phyloP scores from a whole-genome alignment of 2,888 invertebrate genomes.

The Sminthurinus aureus region DNA sequence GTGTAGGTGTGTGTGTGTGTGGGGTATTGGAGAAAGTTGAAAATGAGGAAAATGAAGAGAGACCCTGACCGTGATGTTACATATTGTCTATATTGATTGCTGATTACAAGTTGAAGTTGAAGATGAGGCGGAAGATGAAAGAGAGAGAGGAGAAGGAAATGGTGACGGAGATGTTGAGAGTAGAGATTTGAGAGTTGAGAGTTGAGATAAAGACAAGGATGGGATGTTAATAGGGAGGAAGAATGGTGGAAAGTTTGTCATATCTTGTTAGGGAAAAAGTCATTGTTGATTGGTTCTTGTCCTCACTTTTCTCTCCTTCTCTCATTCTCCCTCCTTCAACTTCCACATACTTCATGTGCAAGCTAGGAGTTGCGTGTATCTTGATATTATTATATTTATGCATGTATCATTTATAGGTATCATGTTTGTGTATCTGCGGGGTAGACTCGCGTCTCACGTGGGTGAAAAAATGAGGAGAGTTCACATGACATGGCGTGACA shows the following conservation, averaged over 20 bases:
- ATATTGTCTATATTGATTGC: conserved; percentile 23
- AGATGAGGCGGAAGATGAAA: background rate
- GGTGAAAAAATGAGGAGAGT: background rate
- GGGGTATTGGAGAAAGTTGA: too few species aligned
- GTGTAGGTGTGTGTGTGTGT: too few species aligned
- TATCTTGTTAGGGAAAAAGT: conserved; percentile 25
- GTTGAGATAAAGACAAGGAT: background rate
- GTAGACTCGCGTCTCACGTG: background rate
- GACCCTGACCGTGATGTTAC: background rate
- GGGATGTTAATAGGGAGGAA: background rate
- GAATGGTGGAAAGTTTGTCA: conserved; percentile 31
- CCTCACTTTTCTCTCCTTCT: background rate
- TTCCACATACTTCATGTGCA: background rate
- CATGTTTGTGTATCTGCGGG: too few species aligned
- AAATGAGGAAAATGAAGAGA: background rate
- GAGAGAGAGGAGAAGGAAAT: conserved; percentile 4
- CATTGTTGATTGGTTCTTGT: conserved; percentile 39
- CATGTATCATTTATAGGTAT: too few species aligned
- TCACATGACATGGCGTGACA: background rate
- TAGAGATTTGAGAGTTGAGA: too few species aligned
- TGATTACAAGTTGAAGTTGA: conserved; percentile 28
- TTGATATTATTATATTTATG: too few species aligned
- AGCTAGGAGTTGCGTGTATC: background rate
- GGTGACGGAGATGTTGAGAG: background rate
- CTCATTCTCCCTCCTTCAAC: background rate